Conservation (phyloP, 2,888 invertebrate species). For the Lepas anatifera region DNA sequence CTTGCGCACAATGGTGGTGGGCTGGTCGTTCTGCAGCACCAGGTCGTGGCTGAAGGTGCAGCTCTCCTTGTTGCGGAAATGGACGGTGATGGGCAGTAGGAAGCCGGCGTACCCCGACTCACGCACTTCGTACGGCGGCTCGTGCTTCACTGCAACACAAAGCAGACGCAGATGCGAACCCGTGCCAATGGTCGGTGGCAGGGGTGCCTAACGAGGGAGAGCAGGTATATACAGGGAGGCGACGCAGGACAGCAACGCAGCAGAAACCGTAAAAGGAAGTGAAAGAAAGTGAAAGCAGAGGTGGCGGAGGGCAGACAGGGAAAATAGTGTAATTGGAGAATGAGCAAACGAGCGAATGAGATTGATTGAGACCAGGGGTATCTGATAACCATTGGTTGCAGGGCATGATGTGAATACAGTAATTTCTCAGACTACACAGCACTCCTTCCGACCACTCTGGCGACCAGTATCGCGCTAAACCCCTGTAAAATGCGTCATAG, state of each 20-base stretch:
- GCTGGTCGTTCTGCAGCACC: slow-evolving; percentile 54
- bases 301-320: background rate
- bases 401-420: no score
- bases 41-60: slow-evolving; percentile 63
- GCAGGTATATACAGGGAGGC: no score
- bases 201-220: no score
- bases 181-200: no score
- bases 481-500: no score
- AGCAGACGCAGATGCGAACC: no score
- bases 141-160: slow-evolving; percentile 61
- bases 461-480: no score
- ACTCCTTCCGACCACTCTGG: no score
- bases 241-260: background rate
- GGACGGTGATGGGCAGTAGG: slow-evolving; percentile 74
- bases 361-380: no score
- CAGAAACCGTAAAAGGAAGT: background rate
- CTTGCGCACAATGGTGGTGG: slow-evolving; percentile 54
- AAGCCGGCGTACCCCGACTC: slow-evolving; percentile 97
- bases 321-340: background rate
- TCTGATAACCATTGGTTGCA: no score
- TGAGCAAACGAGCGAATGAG: no score
- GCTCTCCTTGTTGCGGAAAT: slow-evolving; percentile 35
- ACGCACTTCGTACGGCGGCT: slow-evolving; percentile 76
- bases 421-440: no score
- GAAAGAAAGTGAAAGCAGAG: background rate